Evolutionary conservation across 2,888 invertebrate genomes (phyloP).

Genomic region (Neoaliturus tenellus): DNA sequence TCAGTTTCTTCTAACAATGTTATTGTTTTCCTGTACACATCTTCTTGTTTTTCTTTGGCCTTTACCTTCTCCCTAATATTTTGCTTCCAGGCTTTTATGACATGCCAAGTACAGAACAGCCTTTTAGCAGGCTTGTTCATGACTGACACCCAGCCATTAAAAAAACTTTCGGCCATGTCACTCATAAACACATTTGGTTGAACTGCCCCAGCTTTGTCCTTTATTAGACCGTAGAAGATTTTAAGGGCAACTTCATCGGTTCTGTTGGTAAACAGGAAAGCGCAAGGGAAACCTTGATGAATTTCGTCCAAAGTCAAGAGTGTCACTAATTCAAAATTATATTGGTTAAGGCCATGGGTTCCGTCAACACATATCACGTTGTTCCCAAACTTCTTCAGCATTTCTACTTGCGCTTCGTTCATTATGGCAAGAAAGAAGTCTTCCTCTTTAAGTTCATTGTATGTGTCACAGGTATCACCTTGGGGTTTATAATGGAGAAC

Average conservation of each 20-base stretch:
- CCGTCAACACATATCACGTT: background rate
- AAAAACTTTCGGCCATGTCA: background rate
- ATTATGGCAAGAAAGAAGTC: background rate
- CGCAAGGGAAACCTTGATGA: background rate
- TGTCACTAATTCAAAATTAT: constrained; percentile 1
- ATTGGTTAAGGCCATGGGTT: background rate
- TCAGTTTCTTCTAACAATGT: background rate
- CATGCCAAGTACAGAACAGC: constrained; percentile 3
- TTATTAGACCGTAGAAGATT: background rate
- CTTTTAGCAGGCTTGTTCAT: background rate
- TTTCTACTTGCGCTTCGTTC: background rate
- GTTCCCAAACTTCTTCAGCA: background rate
- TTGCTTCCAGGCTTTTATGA: background rate
- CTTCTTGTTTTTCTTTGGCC: background rate
- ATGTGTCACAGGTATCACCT: background rate
- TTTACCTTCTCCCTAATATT: background rate
- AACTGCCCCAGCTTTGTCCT: background rate
- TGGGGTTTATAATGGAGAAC: background rate
- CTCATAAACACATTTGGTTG: background rate
- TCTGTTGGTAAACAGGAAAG: background rate
- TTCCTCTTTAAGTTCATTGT: background rate
- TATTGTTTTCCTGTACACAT: background rate
- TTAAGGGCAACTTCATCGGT: background rate
- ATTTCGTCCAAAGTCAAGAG: background rate
- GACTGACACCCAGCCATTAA: background rate